Base-by-base conservation (phyloP, 2,888 invertebrate species). In the Athripsodes cinereus region DNA sequence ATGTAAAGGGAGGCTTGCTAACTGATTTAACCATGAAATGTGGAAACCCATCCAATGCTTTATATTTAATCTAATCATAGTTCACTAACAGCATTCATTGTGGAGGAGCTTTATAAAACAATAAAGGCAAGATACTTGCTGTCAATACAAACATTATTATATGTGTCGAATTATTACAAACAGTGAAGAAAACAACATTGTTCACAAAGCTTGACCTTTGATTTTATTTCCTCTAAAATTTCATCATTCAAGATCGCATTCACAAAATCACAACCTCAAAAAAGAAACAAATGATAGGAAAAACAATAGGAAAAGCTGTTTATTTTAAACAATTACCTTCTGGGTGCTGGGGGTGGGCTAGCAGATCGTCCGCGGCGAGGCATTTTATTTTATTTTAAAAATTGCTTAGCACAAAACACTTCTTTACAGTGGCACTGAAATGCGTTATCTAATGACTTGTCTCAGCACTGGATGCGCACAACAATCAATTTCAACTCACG, bases 291-390 rank as follows among this genome's bases (percentile, higher is more conserved):
- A 26, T 26, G 26, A 26, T 26, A 10, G 3, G 10, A 10, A 3
- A 6, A 6, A 26, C 26, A 26, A 26, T 26, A 10, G 10, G 26
- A 26, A n/a, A n/a, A n/a, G n/a, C n/a, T n/a, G n/a, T n/a, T n/a
- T n/a, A n/a, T n/a, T n/a, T n/a, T 26, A 26, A 26, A 26, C 20
- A 20, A 10, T 52, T 79, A 84, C 84, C 83, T 80, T 71, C 84
- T 78, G 52, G 80, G 74, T 46, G 83, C 80, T 66, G 85, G 84
- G 59, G 86, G 84, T 61, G 88, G 86, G 70, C 83, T 83, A 59
- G 85, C 82, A 65, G 87, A 83, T 72, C 88, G 79, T 80, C 88
- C 88, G 71, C 88, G 83, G 74, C 88, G 81, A 71, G 86, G 86
- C 88, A 88, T 88, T 68, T 76, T 81, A 61, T 52, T 21, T 47